Base-by-base conservation (phyloP, 2,797 vertebrate species). In the Sebastes wilsoni region DNA sequence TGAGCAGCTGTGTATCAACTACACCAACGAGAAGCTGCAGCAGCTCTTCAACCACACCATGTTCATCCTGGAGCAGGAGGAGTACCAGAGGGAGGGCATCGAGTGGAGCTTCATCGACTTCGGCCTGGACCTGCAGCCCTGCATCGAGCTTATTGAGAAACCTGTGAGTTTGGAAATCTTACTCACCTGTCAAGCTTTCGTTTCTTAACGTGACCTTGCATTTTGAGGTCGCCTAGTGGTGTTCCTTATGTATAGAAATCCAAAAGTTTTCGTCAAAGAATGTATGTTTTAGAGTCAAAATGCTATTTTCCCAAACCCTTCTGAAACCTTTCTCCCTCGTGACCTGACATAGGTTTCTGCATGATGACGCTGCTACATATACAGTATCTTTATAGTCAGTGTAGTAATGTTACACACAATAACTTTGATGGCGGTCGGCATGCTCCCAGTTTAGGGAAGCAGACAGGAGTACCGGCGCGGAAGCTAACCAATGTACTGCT, bases 51-150 rank as follows among this genome's bases (percentile, higher is more conserved):
- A 99, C 94, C 98, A 99, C 94, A 99, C 98, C 66, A 99, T 99
- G 98, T 99, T 99, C 93, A 96, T 99, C 93, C 97, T 99, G 94
- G 98, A 99, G 96, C 98, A 99, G 92, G 98, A 99, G 90, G 98
- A 99, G 80, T 99, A 99, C 90, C 99, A 99, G 91, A 96, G 98
- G 0, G 98, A 99, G 92, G 98, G 99, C 80, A 99, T 99, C 20
- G 98, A 99, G 95, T 99, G 98, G 98, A 99, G 97, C 93, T 99
- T 99, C 95, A 99, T 99, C 22, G 98, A 99, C 91, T 99, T 99
- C 0, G 98, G 98, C 56, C 95, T 99, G 1, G 98, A 99, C 75
- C 96, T 99, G 87, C 98, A 99, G 95, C 98, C 98, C 18, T 99
- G 98, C 94, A 99, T 99, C 14, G 98, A 99, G 72, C 96, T 99